Conservation (phyloP, 2,888 invertebrate genomes). For the Apamea crenata region DNA sequence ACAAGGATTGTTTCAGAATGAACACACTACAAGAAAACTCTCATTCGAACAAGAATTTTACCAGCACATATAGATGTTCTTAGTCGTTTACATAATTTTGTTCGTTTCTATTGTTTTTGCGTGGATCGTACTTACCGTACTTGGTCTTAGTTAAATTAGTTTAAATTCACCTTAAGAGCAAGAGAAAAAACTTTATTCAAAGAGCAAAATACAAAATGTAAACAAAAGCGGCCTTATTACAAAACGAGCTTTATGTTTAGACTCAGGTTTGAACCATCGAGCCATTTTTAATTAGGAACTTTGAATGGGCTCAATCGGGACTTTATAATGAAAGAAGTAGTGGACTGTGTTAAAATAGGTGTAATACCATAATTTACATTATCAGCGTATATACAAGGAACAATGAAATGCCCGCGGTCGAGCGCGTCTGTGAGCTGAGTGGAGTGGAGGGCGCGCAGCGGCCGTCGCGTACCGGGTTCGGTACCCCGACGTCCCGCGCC, state of each 20-base stretch:
- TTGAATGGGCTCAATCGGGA: no score
- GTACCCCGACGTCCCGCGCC: no score
- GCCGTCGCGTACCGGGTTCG: no score
- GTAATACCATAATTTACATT: no score
- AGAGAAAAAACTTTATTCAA: background rate
- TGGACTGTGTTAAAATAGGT: no score
- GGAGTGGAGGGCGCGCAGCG: no score
- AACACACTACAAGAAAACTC: background rate
- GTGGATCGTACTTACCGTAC: background rate
- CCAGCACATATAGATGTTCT: background rate
- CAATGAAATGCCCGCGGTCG: no score
- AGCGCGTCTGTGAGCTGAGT: no score
- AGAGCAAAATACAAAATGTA: background rate
- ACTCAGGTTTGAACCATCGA: background rate
- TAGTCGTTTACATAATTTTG: background rate
- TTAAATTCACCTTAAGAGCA: background rate
- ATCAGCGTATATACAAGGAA: no score
- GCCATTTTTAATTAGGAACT: background rate
- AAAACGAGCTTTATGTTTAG: background rate
- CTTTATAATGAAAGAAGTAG: no score
- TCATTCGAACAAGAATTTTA: background rate
- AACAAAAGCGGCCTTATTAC: background rate
- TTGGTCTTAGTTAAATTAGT: background rate
- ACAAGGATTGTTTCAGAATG: background rate
- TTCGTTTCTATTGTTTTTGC: background rate